A percentile compares a stretch with the other conserved stretches of the same genome.
Evolutionary conservation across 2,888 invertebrate genomes (phyloP).

Genomic region (Ennomos quercinarius): DNA sequence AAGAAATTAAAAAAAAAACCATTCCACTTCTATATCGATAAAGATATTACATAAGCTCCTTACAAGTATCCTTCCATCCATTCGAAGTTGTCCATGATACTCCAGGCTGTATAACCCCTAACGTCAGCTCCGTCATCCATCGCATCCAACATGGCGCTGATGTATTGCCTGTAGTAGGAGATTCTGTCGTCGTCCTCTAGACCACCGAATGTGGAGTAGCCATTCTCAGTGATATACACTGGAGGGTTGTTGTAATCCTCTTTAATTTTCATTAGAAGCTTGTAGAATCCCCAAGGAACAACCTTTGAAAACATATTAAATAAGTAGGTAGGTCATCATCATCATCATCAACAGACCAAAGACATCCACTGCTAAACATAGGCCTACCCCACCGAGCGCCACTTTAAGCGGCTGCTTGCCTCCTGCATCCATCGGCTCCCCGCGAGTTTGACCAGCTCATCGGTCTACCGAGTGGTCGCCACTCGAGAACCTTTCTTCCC

Average conservation of each 20-base stretch:
- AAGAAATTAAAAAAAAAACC: no score
- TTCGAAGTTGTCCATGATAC: conserved; percentile 86
- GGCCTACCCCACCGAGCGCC: no score
- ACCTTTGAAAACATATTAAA: conserved; percentile 46
- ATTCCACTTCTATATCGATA: no score
- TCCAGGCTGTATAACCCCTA: conserved; percentile 84
- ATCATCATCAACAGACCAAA: no score
- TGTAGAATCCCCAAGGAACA: conserved; percentile 83
- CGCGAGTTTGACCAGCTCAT: no score
- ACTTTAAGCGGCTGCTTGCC: no score
- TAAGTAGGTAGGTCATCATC: no score
- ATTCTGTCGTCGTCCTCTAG: conserved; percentile 69
- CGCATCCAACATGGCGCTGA: conserved; percentile 65
- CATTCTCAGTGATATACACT: conserved; percentile 85
- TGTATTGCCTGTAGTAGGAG: conserved; percentile 61
- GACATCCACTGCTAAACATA: no score
- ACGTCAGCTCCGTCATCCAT: conserved; percentile 69
- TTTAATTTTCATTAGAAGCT: conserved; percentile 76
- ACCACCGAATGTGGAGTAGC: conserved; percentile 52
- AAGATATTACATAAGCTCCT: no score
- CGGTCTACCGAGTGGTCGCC: no score
- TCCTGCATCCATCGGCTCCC: no score
- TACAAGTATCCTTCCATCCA: conserved; percentile 82
- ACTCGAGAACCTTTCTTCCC: no score
- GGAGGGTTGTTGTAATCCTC: conserved; percentile 77